These are phyloP conservation scores for Melanostoma mellinum DNA, from an alignment of 2,888 invertebrate genomes.

Conservation along the genomic window DNA sequence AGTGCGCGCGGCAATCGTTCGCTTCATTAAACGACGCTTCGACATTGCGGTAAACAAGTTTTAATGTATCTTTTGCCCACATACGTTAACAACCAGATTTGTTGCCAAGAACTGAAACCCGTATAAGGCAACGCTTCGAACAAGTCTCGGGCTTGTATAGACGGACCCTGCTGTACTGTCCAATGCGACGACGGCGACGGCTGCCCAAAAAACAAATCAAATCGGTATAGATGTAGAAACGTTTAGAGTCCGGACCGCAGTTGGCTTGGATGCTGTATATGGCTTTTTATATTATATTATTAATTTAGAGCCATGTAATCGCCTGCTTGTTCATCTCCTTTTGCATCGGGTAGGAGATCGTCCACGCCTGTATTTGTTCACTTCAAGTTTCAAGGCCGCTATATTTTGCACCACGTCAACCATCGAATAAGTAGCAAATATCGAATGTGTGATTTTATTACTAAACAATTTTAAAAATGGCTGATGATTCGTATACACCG, in stretches of 20 bases:
- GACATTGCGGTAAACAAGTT: conserved; percentile 60
- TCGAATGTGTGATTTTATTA: no score
- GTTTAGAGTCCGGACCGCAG: conserved; percentile 55
- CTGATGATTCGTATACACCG: no score
- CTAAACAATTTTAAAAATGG: no score
- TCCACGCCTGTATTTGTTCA: background rate
- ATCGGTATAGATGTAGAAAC: conserved; percentile 56
- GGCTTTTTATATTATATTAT: conserved; percentile 69
- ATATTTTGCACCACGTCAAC: background rate
- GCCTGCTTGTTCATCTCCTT: conserved; percentile 52
- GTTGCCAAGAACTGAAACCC: conserved; percentile 58
- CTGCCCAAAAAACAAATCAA: conserved; percentile 63
- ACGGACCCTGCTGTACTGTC: conserved; percentile 32
- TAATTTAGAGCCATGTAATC: conserved; percentile 70
- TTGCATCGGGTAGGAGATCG: conserved; percentile 21
- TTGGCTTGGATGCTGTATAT: conserved; percentile 59
- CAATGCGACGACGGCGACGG: conserved; percentile 22
- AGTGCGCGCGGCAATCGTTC: conserved; percentile 46
- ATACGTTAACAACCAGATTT: conserved; percentile 46
- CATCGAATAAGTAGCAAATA: no score
- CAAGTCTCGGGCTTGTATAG: conserved; percentile 32
- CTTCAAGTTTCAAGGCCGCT: background rate
- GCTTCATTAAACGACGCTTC: conserved; percentile 41
- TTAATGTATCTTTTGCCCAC: conserved; percentile 54
- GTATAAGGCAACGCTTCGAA: conserved; percentile 57